Base-by-base conservation (phyloP, 2,797 vertebrate genomes). In the Takifugu rubripes region DNA sequence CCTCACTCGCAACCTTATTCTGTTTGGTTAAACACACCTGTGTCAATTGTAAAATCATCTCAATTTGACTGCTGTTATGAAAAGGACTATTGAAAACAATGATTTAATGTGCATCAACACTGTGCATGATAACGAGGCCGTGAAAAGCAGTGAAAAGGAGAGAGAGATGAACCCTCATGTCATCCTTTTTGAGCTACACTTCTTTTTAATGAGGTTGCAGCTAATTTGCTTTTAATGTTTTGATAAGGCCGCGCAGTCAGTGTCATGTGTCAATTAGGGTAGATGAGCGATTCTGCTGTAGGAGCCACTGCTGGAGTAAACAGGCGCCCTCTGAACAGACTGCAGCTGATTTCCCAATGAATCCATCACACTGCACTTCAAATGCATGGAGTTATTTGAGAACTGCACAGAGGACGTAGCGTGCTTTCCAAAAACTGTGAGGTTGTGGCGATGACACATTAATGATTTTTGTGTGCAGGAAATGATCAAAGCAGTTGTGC, bases 401-500 rank as follows among this genome's bases (percentile, higher is more conserved):
- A 48, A 49, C 17, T 47, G 33, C 15, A 3, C 5, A 50, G 29
- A 3, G 10, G 25, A 61, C 49, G 9, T 16, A 46, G 24, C 56
- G 12, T 26, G 5, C 2, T 49, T 25, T 49, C 10, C 10, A 15
- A 26, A 14, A 26, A 5, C 6, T 59, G 24, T 60, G 14, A 25
- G 42, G 45, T 27, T 25, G 29, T 8, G n/a, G 16, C 16, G 5
- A 44, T 44, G 43, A 44, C 43, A 44, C 1, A 16, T 1, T 17
- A 17, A 44, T 44, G 16, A 44, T 44, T 25, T 3, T 17, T n/a
- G 9, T 27, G 14, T 51, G 36, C 49, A 26, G 26, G 29, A 59
- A 52, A 59, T 59, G 9, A 53, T 75, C 43, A 68, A 64, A 61
- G 42, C 21, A 56, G 6, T 9, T 43, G 46, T 49, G 3, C 44